These are phyloP conservation scores for Rhagium mordax DNA, from an alignment of 2,888 invertebrate species.

Conservation along the genomic window DNA sequence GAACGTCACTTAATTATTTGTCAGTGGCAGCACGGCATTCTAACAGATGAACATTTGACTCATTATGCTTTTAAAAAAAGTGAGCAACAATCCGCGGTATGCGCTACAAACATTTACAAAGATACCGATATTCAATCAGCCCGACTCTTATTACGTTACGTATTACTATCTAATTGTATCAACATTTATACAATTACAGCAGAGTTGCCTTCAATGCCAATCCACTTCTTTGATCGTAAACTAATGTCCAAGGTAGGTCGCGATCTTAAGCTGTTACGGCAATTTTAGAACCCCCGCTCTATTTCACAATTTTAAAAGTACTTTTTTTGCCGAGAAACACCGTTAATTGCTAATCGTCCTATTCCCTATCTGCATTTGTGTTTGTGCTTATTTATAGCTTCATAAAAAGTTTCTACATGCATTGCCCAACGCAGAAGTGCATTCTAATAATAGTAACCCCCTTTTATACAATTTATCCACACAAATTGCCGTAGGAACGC, in stretches of 20 bases:
- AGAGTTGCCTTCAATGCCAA: slow-evolving; percentile 65
- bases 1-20: slow-evolving; percentile 47
- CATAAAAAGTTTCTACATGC: neutral
- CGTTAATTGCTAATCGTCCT: neutral
- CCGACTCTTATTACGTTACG: slow-evolving; percentile 52
- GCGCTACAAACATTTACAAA: slow-evolving; percentile 51
- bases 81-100: slow-evolving; percentile 53
- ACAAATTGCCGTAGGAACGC: too few species aligned
- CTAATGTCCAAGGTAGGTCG: slow-evolving; percentile 60
- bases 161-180: slow-evolving; percentile 67
- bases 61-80: slow-evolving; percentile 54
- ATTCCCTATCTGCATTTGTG: neutral
- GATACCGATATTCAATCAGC: slow-evolving; percentile 58
- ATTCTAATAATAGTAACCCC: neutral
- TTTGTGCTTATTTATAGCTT: neutral
- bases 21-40: slow-evolving; percentile 39
- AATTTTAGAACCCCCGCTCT: neutral
- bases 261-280: slow-evolving; percentile 23
- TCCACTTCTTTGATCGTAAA: slow-evolving; percentile 62
- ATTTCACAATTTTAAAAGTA: neutral
- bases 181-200: slow-evolving; percentile 65
- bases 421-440: neutral
- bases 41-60: slow-evolving; percentile 52
- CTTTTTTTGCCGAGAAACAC: neutral
- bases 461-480: neutral